Evolutionary conservation across 2,113 vertebrate species (phyloP).

Genomic region (Macquaria ambigua): DNA sequence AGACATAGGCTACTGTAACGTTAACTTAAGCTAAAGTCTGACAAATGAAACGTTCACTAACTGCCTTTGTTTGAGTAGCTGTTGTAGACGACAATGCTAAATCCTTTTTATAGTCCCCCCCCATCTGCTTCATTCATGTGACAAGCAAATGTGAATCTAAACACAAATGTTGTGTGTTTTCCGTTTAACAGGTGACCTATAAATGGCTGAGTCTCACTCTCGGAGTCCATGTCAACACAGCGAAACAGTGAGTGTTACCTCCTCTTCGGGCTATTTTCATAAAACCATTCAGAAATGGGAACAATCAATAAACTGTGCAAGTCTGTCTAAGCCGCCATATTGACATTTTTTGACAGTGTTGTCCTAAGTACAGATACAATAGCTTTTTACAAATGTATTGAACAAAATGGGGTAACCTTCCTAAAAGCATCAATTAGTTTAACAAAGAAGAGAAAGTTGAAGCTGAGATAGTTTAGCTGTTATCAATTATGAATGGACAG

Average conservation of each 20-base stretch:
- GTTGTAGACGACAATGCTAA: background rate
- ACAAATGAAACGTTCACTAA: background rate
- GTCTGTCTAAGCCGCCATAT: too few relatives aligned
- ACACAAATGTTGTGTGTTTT: background rate
- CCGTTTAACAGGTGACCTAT: constrained; percentile 91
- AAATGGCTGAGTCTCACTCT: constrained; percentile 97
- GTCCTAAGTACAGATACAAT: too few relatives aligned
- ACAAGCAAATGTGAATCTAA: accelerated
- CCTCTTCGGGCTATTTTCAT: too few relatives aligned
- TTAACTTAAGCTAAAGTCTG: background rate
- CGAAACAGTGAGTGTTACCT: constrained; percentile 91
- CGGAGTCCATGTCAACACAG: constrained; percentile 93
- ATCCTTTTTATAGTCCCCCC: background rate
- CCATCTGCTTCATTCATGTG: background rate
- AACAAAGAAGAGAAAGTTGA: too few relatives aligned
- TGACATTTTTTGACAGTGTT: too few relatives aligned
- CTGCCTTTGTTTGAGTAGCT: background rate
- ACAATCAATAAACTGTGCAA: background rate
- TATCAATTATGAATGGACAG: too few relatives aligned
- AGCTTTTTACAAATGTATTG: too few relatives aligned
- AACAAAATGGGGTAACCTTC: too few relatives aligned
- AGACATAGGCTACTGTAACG: background rate
- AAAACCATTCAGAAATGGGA: background rate
- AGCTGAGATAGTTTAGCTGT: too few relatives aligned
- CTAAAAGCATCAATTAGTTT: too few relatives aligned